Percentiles rank a stretch among this genome's conserved stretches.
These are phyloP conservation scores for Pristis pectinata DNA, from an alignment of 2,797 vertebrate genomes.

Conservation along the genomic window DNA sequence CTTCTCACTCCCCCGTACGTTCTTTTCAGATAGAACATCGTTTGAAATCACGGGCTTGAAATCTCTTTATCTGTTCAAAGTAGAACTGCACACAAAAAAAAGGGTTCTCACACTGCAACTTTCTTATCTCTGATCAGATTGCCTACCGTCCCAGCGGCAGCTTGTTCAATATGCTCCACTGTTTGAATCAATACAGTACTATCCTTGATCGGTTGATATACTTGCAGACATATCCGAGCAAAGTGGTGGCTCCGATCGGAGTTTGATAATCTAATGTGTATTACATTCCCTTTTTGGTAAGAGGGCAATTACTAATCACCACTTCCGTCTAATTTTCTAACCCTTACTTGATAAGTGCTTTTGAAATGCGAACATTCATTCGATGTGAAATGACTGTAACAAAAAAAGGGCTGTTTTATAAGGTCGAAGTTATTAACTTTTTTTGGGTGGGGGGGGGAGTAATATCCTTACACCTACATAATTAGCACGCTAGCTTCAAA, in stretches of 20 bases:
- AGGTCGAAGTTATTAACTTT: background rate
- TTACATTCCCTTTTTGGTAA: background rate
- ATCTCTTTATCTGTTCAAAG: constrained; percentile 14
- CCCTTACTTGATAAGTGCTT: background rate
- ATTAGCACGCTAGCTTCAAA: background rate
- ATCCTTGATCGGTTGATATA: background rate
- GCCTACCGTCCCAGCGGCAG: background rate
- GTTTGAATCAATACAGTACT: constrained; percentile 8
- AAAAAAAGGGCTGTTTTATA: background rate
- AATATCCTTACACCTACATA: background rate
- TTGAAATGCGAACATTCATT: constrained; percentile 20
- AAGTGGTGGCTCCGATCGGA: background rate
- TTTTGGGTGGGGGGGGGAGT: too few species aligned
- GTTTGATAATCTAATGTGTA: constrained; percentile 8
- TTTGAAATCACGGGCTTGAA: background rate
- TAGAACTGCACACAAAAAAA: background rate
- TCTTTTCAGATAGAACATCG: constrained; percentile 1
- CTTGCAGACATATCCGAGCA: background rate
- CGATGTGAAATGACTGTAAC: background rate
- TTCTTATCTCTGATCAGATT: constrained; percentile 5
- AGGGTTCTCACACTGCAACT: background rate
- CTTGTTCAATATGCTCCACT: constrained; percentile 9
- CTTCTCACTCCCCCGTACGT: background rate
- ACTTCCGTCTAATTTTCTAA: constrained; percentile 13
- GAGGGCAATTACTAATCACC: constrained; percentile 2